These are phyloP conservation scores for Andrena camellia DNA, from an alignment of 2,888 invertebrate genomes.

Conservation along the genomic window DNA sequence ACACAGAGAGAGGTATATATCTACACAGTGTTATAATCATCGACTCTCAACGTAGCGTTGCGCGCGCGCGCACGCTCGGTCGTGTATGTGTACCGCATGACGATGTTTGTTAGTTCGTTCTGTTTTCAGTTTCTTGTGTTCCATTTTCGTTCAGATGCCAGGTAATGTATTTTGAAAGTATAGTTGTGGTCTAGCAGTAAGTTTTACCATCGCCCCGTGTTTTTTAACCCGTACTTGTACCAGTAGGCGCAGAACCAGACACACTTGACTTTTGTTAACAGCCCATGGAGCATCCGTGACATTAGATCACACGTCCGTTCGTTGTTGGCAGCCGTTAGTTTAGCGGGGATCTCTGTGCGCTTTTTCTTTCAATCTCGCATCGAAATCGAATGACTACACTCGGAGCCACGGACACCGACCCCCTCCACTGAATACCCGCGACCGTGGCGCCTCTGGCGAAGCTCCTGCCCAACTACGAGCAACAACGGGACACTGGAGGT, in stretches of 20 bases:
- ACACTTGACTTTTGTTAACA: conserved; percentile 26
- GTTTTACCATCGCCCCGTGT: conserved; percentile 63
- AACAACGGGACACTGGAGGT: too few relatives aligned
- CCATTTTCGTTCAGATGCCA: conserved; percentile 59
- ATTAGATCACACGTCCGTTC: conserved; percentile 18
- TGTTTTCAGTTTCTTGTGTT: conserved; percentile 28
- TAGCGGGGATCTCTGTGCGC: conserved; percentile 24
- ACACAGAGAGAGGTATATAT: neutral
- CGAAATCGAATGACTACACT: conserved; percentile 46
- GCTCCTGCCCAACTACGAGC: too few relatives aligned
- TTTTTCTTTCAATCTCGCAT: neutral
- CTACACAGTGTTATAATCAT: conserved; percentile 6
- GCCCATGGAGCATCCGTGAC: conserved; percentile 42
- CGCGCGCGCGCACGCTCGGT: conserved; percentile 35
- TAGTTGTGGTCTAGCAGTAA: conserved; percentile 76
- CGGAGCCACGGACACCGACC: neutral
- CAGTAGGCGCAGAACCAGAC: conserved; percentile 52
- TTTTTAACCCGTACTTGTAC: conserved; percentile 52
- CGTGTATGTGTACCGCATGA: conserved; percentile 51
- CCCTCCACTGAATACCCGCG: neutral
- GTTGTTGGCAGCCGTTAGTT: conserved; percentile 25
- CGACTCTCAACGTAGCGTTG: conserved; percentile 21
- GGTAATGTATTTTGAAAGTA: conserved; percentile 77
- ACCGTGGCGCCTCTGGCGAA: neutral
- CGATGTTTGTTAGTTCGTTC: conserved; percentile 55